Evolutionary conservation across 1,140 invertebrate genomes (phyloP), one percentile per base, ranked within the genome.

Genomic region (Bombus impatiens): DNA sequence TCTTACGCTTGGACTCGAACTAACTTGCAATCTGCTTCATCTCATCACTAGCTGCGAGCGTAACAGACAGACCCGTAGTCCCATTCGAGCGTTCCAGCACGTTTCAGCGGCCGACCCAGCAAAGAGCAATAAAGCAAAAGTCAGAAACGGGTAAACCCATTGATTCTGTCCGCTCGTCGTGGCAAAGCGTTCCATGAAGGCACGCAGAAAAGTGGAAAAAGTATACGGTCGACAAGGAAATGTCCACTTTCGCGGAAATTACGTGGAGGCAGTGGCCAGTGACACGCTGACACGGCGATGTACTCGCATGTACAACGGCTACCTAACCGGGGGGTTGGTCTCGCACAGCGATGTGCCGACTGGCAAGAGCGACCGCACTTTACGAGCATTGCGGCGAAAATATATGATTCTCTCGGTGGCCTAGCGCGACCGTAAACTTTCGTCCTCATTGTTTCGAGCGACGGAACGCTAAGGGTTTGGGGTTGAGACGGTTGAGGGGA

Each of bases 401-500:
- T 94, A 92, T 94, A 93, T 89, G 92, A 92, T 93, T 90, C 92
- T 89, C 87, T 65, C 65, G 82, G 82, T 89, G 88, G 86, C 86
- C 87, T 90, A 89, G 88, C 88, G 84, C 90, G 88, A 91, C 93
- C 92, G 93, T 93, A 93, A 94, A 94, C 87, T 94, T 94, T 91
- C 88, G 90, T 93, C 88, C 92, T 92, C 92, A 94, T 94, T 94
- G 93, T 94, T 94, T 94, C 91, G 90, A 92, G 92, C 90, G 90
- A 91, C 89, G 90, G 53, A 92, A 91, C 78, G 86, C 77, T 18
- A 85, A 87, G 83, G 79, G 18, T 53, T 53, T 53, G 47, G 47
- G 47, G 47, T 53, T 53, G 84, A 75, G 76, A 71, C 6, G n/a
- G 62, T 32, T 8, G n/a, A 35, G 32, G 65, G 6, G 32, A 15